Evolutionary conservation across 2,888 invertebrate genomes (phyloP), one percentile per base, ranked within the genome.

Genomic region (Athalia circularis): DNA sequence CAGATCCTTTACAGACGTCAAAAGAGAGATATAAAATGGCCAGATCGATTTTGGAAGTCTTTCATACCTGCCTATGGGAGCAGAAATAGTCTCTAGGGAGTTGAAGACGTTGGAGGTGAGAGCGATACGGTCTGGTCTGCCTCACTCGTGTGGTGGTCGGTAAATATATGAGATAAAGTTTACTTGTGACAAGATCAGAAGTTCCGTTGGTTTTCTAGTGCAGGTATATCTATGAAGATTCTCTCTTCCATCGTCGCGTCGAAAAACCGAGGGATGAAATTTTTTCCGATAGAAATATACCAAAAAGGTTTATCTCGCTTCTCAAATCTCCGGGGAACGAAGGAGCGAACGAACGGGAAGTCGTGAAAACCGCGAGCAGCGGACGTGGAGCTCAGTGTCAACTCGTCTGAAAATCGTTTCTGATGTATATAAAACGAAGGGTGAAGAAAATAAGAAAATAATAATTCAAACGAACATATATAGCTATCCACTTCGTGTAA

Each of bases 301-400:
- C 57, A 57, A 45, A 52, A 62, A 52, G 61, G 48, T 75, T 75
- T 75, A 50, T 64, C 61, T 75, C 13, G 15, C 43, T 29, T 74
- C 50, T 74, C 52, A 43, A 11, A 62, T 62, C 11, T 54, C n/a
- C 3, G 7, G 57, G 68, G 9, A 64, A 0, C n/a, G 11, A 59
- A 11, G 5, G 52, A 8, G 29, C 29, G 54, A 8, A 11, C 61
- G 68, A 54, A 52, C 29, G 29, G 29, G 1, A 29, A 29, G 29
- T 29, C 29, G 29, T 29, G 29, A n/a, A 54, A 54, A 5, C 7
- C 54, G 7, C 5, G 6, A 54, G 57, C 43, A 29, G 57, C 57
- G n/a, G 43, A 9, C 52, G 43, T 3, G 59, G 59, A 47, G 9
- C 8, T 47, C 43, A 45, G 29, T 57, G 52, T 43, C 57, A 57